Evolutionary conservation across 2,888 invertebrate species (phyloP), one percentile per base, ranked within the genome.

Genomic region (Tipula vernalis): DNA sequence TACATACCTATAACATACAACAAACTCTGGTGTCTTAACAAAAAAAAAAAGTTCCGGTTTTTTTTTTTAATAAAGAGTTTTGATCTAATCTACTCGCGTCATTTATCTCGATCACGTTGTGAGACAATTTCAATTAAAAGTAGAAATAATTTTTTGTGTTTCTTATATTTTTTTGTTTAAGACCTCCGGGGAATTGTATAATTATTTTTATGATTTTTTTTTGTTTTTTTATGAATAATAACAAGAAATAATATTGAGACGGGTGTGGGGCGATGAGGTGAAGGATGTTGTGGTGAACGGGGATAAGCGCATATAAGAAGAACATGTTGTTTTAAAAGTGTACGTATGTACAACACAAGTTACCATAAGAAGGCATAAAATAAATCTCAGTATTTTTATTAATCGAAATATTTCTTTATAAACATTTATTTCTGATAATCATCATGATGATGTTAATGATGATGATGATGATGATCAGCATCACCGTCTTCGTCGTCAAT

Each of bases 81-180:
- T 12, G 71, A 71, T 71, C 71, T 71, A 71, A 71, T 71, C 71
- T 71, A 10, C 71, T 71, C 71, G 12, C 71, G 71, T 71, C 71
- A 71, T 71, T 71, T 71, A 71, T 71, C 71, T 28, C 71, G 71
- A 71, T 71, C 71, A 28, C 71, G 71, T 71, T 71, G 71, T 71
- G 71, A 71, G 71, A 71, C 71, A 71, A 71, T 71, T 71, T 71
- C 71, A 71, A 71, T 71, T 71, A 71, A 71, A 71, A 71, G 71
- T 71, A 71, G 71, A 12, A 71, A 71, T 28, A 71, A 10, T 8
- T 71, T 71, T 28, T 28, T 39, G 5, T 39, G 5, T 39, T 39
- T 39, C 6, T 71, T 71, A 28, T 28, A n/a, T 39, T 4, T 5
- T 39, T 39, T 71, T 28, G 28, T 71, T 57, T 28, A 71, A 71